A percentile compares a stretch with the other conserved stretches of the same genome.
phyloP scores from a whole-genome alignment of 2,113 vertebrate genomes.

The Chamaea fasciata region DNA sequence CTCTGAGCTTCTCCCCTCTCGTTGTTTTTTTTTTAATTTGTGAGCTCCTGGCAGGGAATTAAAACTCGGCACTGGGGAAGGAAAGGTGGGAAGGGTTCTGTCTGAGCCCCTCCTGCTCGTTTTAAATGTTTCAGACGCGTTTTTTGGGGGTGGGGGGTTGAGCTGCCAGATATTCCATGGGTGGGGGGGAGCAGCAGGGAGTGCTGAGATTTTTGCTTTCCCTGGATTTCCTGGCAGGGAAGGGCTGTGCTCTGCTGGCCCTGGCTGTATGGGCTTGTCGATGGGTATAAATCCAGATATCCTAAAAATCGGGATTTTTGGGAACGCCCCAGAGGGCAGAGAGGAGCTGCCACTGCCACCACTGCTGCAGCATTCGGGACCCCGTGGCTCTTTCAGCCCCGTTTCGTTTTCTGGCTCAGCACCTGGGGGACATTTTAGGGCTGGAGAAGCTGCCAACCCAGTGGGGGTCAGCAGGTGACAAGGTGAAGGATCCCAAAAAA shows the following conservation, averaged over 20 bases:
- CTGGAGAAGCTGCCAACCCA: background rate
- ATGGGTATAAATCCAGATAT: background rate
- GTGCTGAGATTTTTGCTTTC: background rate
- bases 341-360: background rate
- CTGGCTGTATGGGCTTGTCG: background rate
- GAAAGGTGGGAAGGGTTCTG: background rate
- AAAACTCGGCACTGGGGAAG: background rate
- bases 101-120: background rate
- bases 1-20: background rate
- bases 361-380: rapidly evolving
- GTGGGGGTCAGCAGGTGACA: background rate
- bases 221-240: background rate
- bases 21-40: no score
- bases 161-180: background rate
- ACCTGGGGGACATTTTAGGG: background rate
- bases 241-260: background rate
- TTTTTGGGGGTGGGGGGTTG: background rate
- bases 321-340: no score
- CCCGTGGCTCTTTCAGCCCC: rapidly evolving
- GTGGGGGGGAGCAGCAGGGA: background rate
- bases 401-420: background rate
- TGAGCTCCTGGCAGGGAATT: background rate
- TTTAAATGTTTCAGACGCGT: background rate
- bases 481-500: background rate
- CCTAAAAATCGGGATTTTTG: background rate